Percentiles rank a stretch among this genome's conserved stretches.
Conservation (phyloP, 2,888 invertebrate species). For the Perizoma affinitatum region DNA sequence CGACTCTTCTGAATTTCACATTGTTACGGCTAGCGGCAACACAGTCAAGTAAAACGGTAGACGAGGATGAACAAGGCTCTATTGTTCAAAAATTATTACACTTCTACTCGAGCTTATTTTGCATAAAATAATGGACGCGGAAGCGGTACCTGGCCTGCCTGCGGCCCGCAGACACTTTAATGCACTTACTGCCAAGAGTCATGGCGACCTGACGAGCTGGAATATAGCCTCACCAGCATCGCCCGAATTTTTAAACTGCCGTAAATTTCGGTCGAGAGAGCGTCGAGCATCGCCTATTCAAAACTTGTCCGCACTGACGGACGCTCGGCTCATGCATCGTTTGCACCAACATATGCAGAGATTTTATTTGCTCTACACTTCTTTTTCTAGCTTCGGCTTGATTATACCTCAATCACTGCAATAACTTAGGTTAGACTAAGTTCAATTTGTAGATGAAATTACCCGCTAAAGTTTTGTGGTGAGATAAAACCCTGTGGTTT, state of each 20-base stretch:
- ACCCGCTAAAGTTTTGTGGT: not conserved
- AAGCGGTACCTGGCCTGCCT: constrained; percentile 52
- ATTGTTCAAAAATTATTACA: constrained; percentile 70
- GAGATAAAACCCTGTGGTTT: too few species aligned
- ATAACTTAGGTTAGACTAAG: not conserved
- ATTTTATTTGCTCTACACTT: constrained; percentile 41
- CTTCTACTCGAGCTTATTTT: constrained; percentile 63
- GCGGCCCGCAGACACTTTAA: constrained; percentile 60
- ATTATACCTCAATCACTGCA: not conserved
- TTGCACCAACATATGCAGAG: constrained; percentile 40
- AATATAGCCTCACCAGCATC: constrained; percentile 47
- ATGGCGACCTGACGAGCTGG: constrained; percentile 50
- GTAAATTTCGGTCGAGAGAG: constrained; percentile 45
- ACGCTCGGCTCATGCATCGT: constrained; percentile 43
- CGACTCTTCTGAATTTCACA: constrained; percentile 30
- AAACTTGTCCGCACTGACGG: constrained; percentile 48
- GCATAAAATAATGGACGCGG: constrained; percentile 69
- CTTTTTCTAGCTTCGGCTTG: constrained; percentile 8
- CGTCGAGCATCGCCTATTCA: constrained; percentile 46
- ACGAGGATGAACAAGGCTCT: constrained; percentile 53
- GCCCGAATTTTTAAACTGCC: constrained; percentile 46
- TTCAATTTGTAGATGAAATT: constrained; percentile 10
- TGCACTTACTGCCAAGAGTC: constrained; percentile 63
- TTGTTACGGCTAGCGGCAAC: constrained; percentile 35
- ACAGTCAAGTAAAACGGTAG: constrained; percentile 39